A percentile compares a stretch with the other conserved stretches of the same genome.
These are phyloP conservation scores for Drosophila yakuba DNA, from an alignment of 1,140 invertebrate species.

Conservation along the genomic window DNA sequence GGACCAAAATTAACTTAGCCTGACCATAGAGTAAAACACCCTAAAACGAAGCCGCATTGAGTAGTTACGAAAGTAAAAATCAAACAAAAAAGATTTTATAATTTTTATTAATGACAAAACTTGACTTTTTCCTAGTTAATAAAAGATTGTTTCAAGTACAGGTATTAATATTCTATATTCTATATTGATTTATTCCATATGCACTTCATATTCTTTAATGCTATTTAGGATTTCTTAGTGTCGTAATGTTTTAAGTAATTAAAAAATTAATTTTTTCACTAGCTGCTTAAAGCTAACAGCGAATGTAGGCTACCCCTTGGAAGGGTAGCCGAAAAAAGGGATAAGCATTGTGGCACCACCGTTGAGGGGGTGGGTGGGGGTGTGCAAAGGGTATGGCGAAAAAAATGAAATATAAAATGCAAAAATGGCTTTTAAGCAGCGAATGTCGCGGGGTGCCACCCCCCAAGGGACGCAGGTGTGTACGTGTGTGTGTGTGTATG, in stretches of 20 bases:
- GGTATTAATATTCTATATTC: no score
- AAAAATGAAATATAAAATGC: slow-evolving; percentile 81
- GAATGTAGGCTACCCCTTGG: background rate
- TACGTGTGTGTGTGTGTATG: background rate
- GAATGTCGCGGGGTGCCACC: slow-evolving; percentile 50
- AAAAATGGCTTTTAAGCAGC: slow-evolving; percentile 80
- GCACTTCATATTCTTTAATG: no score
- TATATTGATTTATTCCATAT: no score
- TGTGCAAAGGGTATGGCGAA: slow-evolving; percentile 11
- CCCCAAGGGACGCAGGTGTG: slow-evolving; percentile 37
- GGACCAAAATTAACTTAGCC: slow-evolving; percentile 27
- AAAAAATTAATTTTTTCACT: no score
- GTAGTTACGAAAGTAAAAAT: no score
- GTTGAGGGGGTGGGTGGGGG: background rate
- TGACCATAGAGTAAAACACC: slow-evolving; percentile 8
- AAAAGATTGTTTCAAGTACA: no score
- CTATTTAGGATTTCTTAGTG: no score
- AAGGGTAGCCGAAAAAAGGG: slow-evolving; percentile 19
- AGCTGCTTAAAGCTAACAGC: no score
- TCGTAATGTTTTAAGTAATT: no score
- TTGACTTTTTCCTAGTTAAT: no score
- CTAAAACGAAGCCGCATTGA: background rate
- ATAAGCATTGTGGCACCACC: slow-evolving; percentile 30
- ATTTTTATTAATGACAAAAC: no score
- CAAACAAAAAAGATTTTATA: no score